Base-by-base conservation (phyloP, 2,113 vertebrate species). In the Dipodomys stephensi region DNA sequence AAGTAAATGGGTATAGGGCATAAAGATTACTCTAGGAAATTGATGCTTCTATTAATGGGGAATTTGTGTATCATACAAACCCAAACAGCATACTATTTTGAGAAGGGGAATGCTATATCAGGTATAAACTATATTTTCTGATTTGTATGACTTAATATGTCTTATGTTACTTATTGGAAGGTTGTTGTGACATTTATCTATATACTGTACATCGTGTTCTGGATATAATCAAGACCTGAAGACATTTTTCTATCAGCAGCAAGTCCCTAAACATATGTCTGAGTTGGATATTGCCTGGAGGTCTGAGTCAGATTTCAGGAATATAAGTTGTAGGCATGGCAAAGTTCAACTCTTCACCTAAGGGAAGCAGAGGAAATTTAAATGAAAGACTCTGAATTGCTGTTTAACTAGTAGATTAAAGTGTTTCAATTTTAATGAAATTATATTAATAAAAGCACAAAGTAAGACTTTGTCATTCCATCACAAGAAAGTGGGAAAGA, bases 151-250 rank as follows among this genome's bases (percentile, higher is more conserved):
- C 83, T 79, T 69, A 74, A 10, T 72, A 35, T 44, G 27, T 72
- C 83, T 86, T 44, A 23, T 20, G 39, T 7, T 62, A 79, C 49
- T 90, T 72, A 74, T 81, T 44, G 83, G 73, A 71, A 85, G 23
- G 7, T 65, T 82, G 30, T 90, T 88, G 76, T 73, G 87, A 49
- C 35, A 90, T 53, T 87, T 86, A 64, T 86, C 65, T 46, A 35
- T 53, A 32, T 32, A 35, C 10, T 35, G 4, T 60, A 25, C 13
- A 1, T 64, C 7, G 1, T 73, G 71, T 94, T 91, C 62, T 69
- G 68, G n/a, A 81, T 57, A 91, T 92, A 80, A 49, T 74, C 67
- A 93, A 92, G 68, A 71, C 49, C 25, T 71, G 6, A 64, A 65
- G 27, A 88, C 15, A 78, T 65, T 87, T 92, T 94, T 27, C 35